Evolutionary conservation across 2,888 invertebrate species (phyloP).

Genomic region (Conus canariensis): DNA sequence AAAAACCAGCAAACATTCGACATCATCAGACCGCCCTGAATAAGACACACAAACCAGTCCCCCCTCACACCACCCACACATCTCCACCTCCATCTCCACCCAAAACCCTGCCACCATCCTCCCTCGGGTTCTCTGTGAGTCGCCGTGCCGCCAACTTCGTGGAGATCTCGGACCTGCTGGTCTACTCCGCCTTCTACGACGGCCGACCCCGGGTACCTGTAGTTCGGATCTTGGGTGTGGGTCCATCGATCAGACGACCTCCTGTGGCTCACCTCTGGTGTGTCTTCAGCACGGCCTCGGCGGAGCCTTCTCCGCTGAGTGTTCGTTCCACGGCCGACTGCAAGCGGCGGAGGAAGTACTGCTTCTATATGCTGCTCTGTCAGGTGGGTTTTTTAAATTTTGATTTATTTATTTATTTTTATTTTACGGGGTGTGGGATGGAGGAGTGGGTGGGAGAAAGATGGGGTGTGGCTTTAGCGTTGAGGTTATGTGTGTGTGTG

Average conservation of each 20-base stretch:
- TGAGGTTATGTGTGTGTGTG: no score
- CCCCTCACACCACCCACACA: no score
- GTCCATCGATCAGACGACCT: constrained; percentile 6
- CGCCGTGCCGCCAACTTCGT: background rate
- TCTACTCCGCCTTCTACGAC: constrained; percentile 35
- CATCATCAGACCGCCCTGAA: no score
- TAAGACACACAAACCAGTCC: no score
- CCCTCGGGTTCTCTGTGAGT: background rate
- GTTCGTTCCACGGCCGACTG: constrained; percentile 27
- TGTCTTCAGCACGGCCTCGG: background rate
- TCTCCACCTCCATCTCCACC: background rate
- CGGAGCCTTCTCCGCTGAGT: background rate
- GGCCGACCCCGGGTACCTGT: background rate
- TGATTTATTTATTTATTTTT: background rate
- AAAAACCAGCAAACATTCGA: no score
- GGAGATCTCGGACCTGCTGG: background rate
- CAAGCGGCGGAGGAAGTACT: constrained; percentile 25
- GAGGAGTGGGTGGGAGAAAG: no score
- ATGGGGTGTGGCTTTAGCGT: no score
- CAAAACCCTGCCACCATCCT: background rate
- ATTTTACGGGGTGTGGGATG: no score
- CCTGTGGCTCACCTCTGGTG: constrained; percentile 24
- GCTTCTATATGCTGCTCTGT: constrained; percentile 29
- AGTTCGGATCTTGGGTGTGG: constrained; percentile 27
- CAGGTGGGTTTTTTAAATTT: background rate